Conservation (phyloP, 92 coral and sea anemone species). For the Umimayanthus chanpuru region DNA sequence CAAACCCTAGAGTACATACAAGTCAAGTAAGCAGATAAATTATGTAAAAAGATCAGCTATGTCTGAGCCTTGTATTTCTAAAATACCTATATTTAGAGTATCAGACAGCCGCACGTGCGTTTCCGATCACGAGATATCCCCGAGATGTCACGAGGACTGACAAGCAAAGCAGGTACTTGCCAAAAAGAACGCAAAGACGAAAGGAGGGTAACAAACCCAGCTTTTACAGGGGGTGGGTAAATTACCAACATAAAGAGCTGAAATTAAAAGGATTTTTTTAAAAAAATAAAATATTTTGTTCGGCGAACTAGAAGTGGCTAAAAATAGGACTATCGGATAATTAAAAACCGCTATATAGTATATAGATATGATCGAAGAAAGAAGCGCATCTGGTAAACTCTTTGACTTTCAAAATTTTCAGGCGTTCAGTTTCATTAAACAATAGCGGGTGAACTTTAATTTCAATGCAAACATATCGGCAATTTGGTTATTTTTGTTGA, state of each 20-base stretch:
- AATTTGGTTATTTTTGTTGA: no score
- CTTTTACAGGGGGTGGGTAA: slow-evolving; percentile 1
- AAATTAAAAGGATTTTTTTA: not conserved
- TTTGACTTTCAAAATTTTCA: no score
- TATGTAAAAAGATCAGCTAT: not conserved
- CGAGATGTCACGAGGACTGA: not conserved
- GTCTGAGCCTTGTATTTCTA: not conserved
- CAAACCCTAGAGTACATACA: not conserved
- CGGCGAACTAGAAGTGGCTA: not conserved
- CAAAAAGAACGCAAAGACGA: not conserved
- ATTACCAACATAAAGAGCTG: not conserved
- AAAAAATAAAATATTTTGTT: not conserved
- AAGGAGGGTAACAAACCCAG: slow-evolving; percentile 14
- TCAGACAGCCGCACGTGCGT: not conserved
- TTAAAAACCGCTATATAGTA: no score
- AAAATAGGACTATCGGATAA: not conserved
- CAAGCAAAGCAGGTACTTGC: no score
- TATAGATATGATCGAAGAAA: no score
- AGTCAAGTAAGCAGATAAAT: not conserved
- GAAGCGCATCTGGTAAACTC: no score
- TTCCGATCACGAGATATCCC: not conserved
- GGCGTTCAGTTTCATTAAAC: no score
- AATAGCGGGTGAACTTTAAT: no score
- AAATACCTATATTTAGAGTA: not conserved
- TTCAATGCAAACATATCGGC: no score